Evolutionary conservation across 35 echinoderm and acorn worm species (phyloP), one percentile per base, ranked within the genome.

Genomic region (Eucidaris tribuloides): DNA sequence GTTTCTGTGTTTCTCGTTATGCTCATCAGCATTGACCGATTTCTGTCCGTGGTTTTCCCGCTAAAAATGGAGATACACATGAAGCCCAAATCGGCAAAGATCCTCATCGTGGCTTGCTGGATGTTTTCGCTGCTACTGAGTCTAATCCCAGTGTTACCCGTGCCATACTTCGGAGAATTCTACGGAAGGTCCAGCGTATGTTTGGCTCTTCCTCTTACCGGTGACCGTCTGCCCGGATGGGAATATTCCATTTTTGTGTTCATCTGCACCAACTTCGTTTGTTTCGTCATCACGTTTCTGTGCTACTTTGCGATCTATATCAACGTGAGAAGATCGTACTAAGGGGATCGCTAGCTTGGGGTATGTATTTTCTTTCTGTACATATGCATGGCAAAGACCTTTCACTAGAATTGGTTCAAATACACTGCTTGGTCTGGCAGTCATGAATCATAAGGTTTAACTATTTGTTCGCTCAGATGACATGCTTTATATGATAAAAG

Each of bases 161-260:
- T 19, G 2, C 5, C 36, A 6, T 70, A 66, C 81, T 83, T 83
- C 42, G 61, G 29, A 33, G 60, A 42, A 55, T 83, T 41, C 43
- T 83, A 83, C 29, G 81, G 58, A 3, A 42, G 57, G 39, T 59
- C 56, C 2, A 59, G 81, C 35, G 81, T 83, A 29, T 83, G 81
- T 83, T 32, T 83, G 17, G 57, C 58, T 40, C 40, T 83, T 2
- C 81, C 57, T 3, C 35, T 83, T 5, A 65, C 81, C 2, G 42
- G 29, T 2, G 61, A 63, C 4, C 13, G 27, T 37, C 38, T 42
- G 19, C 2, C 30, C 7, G 81, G 81, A 3, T 83, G 81, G 81
- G 61, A 83, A 34, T 83, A 83, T 29, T 63, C 81, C 29, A 42
- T 83, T 14, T 56, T 39, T 45, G 29, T 84, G 3, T 71, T 50